A percentile compares a stretch with the other conserved stretches of the same genome.
Conservation (phyloP, 2,113 vertebrate genomes). For the Entelurus aequoreus region DNA sequence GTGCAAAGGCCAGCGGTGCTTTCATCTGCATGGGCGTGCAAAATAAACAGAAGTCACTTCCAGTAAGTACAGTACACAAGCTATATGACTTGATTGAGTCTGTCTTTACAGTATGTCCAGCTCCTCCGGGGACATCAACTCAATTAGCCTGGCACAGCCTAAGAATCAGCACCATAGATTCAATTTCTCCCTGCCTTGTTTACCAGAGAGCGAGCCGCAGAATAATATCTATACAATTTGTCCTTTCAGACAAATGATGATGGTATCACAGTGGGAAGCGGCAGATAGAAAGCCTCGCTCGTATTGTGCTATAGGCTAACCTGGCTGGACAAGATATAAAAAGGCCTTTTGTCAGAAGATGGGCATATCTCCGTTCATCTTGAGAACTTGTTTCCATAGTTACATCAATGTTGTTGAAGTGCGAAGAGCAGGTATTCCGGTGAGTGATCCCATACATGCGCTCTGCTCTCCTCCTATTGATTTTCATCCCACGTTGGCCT, state of each 20-base stretch:
- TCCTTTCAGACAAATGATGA: slow-evolving; percentile 70
- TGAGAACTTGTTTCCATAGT: slow-evolving; percentile 74
- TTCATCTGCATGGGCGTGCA: slow-evolving; percentile 11
- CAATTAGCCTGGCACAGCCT: slow-evolving; percentile 67
- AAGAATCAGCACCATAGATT: slow-evolving; percentile 71
- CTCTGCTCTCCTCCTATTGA: slow-evolving; percentile 59
- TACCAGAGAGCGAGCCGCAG: slow-evolving; percentile 64
- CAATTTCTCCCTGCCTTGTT: slow-evolving; percentile 72
- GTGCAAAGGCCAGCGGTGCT: slow-evolving; percentile 14
- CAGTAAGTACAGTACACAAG: slow-evolving; percentile 47
- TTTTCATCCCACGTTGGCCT: slow-evolving; percentile 55
- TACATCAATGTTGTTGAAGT: slow-evolving; percentile 71
- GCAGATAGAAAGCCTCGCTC: slow-evolving; percentile 50
- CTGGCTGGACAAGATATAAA: slow-evolving; percentile 55
- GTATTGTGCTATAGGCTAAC: slow-evolving; percentile 38
- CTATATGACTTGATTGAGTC: slow-evolving; percentile 62
- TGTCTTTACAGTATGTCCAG: slow-evolving; percentile 67
- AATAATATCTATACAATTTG: slow-evolving; percentile 74
- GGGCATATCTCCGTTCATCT: slow-evolving; percentile 54
- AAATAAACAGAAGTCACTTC: slow-evolving; percentile 40
- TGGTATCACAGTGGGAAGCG: slow-evolving; percentile 57
- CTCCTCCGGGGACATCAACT: slow-evolving; percentile 70
- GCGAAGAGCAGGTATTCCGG: slow-evolving; percentile 69
- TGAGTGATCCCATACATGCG: slow-evolving; percentile 68
- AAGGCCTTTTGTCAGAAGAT: slow-evolving; percentile 60